These are phyloP conservation scores for Manis javanica DNA, from an alignment of 2,797 vertebrate genomes.

Conservation along the genomic window DNA sequence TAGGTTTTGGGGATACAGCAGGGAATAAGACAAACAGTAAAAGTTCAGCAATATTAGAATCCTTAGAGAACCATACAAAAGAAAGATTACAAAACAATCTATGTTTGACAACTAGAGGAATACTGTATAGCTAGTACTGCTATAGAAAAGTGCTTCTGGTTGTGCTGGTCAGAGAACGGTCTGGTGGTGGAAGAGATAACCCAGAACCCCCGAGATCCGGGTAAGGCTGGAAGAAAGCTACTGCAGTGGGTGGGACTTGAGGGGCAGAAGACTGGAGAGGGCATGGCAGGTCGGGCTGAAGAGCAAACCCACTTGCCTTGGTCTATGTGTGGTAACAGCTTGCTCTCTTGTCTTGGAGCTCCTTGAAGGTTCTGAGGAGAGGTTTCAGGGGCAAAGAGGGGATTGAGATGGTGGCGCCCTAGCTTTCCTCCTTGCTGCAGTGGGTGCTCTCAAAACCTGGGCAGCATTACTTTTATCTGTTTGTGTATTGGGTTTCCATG, in stretches of 20 bases:
- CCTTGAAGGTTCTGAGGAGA: not conserved
- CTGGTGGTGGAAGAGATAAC: not conserved
- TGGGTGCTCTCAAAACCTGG: not conserved
- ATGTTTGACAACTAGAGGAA: not conserved
- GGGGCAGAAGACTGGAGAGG: not conserved
- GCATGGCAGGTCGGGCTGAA: not conserved
- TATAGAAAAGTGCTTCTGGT: not conserved
- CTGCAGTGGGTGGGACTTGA: accelerated
- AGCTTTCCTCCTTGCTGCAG: not conserved
- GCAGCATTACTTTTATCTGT: not conserved
- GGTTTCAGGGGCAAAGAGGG: not conserved
- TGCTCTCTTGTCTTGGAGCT: not conserved
- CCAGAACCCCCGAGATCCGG: not conserved
- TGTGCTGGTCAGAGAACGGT: not conserved
- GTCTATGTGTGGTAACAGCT: not conserved
- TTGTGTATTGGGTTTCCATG: not conserved
- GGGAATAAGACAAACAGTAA: not conserved
- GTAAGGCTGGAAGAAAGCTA: not conserved
- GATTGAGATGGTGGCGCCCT: not conserved
- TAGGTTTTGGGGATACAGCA: not conserved
- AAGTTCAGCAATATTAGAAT: not conserved
- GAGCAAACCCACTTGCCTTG: not conserved
- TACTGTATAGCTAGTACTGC: not conserved
- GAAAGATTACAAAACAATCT: not conserved
- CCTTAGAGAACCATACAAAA: not conserved